A percentile compares a stretch with the other conserved stretches of the same genome.
Conservation (phyloP, 1,140 invertebrate species). For the Drosophila leontia region DNA sequence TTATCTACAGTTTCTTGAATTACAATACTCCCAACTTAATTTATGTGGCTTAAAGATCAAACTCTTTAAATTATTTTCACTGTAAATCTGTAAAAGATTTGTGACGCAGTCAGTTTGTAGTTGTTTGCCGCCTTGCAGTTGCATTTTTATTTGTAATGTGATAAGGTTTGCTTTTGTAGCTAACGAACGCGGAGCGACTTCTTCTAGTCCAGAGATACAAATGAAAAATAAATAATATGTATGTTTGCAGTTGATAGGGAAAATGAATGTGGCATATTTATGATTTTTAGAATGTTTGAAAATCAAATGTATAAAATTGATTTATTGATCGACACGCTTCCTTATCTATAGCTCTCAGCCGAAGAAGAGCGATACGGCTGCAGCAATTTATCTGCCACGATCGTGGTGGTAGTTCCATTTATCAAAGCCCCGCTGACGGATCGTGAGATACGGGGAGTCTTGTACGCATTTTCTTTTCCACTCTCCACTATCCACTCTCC, state of each 20-base stretch:
- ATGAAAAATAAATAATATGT: slow-evolving; percentile 21
- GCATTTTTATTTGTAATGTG: slow-evolving; percentile 76
- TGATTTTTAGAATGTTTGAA: slow-evolving; percentile 11
- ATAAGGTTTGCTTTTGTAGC: slow-evolving; percentile 66
- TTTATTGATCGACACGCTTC: slow-evolving; percentile 19
- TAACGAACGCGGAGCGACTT: slow-evolving; percentile 20
- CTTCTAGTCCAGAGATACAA: not conserved
- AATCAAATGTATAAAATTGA: slow-evolving; percentile 13
- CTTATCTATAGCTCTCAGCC: slow-evolving; percentile 4
- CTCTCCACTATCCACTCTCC: slow-evolving; percentile 18
- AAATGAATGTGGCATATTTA: slow-evolving; percentile 18
- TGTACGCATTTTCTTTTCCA: slow-evolving; percentile 33
- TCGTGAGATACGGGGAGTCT: slow-evolving; percentile 31
- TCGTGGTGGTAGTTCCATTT: slow-evolving; percentile 27
- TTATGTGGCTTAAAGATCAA: not conserved
- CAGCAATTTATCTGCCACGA: slow-evolving; percentile 39
- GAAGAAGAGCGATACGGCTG: slow-evolving; percentile 1
- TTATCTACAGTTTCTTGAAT: no score
- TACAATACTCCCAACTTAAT: not conserved
- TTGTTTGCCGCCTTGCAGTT: slow-evolving; percentile 28
- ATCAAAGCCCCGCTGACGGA: slow-evolving; percentile 35
- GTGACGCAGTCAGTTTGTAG: slow-evolving; percentile 13
- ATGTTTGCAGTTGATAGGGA: not conserved
- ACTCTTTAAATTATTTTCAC: not conserved
- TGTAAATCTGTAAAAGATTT: not conserved